Base-by-base conservation (phyloP, 1,140 invertebrate species). In the Sitophilus oryzae region DNA sequence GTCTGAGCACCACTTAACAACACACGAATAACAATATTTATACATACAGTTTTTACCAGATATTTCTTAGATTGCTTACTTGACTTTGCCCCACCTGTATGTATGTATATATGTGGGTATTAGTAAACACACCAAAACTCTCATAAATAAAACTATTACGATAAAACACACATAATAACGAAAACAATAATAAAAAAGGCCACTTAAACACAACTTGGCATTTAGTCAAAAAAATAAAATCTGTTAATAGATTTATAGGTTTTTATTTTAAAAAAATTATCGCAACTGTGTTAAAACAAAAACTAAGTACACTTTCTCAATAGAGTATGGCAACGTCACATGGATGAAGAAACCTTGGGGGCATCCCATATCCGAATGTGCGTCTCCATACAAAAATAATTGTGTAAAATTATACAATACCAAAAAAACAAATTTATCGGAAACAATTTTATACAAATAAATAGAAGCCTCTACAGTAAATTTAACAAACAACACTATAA, bases 21-120 rank as follows among this genome's bases (percentile, higher is more conserved):
- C 67, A 71, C 68, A 71, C 66, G 68, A 69, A 70, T 70, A 69
- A 71, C 69, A 71, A 69, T 71, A 66, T 64, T 68, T 61, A 71
- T 70, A 71, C 70, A 71, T 71, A 71, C 70, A 71, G 68, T 69
- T 66, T 66, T 70, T 69, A 71, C 70, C 70, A 70, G 66, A 69
- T 69, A 70, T 65, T 69, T 61, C 66, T 70, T 70, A 67, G 64
- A 68, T 71, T 70, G 70, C 70, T 71, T 71, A 71, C 70, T 68
- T 71, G 70, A 71, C 69, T 71, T 68, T 71, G 70, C 68, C 70
- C 70, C 70, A 71, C 70, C 70, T 71, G 68, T 69, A 68, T 71
- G 65, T 71, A 71, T 68, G 67, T 71, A 71, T 71, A 69, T 71
- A 71, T 63, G 69, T 67, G 67, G 69, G 69, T 67, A 71, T 71